These are phyloP conservation scores for Botia kubotai DNA, from an alignment of 2,797 vertebrate species.

Conservation along the genomic window DNA sequence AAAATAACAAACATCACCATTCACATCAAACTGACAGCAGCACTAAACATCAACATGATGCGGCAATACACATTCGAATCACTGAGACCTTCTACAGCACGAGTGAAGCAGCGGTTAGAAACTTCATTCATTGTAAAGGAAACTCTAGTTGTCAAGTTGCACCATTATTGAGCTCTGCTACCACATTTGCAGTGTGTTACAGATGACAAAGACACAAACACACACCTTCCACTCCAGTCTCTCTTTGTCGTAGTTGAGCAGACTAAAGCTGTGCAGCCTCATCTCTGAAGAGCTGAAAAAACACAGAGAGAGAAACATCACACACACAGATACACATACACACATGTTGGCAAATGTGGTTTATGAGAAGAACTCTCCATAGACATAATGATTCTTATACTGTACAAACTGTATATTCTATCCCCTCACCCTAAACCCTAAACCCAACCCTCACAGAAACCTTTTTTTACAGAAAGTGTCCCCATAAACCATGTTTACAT, in stretches of 20 bases:
- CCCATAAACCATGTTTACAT: no score
- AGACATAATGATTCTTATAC: no score
- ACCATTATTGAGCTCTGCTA: no score
- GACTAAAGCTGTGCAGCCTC: conserved; percentile 86
- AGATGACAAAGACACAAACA: not conserved
- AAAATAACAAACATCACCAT: not conserved
- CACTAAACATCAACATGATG: not conserved
- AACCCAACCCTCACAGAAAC: no score
- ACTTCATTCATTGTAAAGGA: not conserved
- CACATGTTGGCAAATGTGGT: no score
- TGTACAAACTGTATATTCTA: no score
- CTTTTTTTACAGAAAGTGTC: no score
- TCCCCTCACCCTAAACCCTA: no score
- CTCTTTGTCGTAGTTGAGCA: conserved; percentile 87
- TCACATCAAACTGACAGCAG: not conserved
- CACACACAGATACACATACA: not conserved
- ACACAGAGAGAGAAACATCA: not conserved
- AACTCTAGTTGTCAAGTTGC: not conserved
- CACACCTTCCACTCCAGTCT: conserved; percentile 86
- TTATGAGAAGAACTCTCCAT: no score
- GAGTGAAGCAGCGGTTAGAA: no score
- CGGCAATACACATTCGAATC: not conserved
- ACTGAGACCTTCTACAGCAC: not conserved
- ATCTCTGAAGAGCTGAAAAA: conserved; percentile 71
- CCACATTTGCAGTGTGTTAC: not conserved